phyloP scores from a whole-genome alignment of 2,113 vertebrate genomes.

The Zapornia atra region DNA sequence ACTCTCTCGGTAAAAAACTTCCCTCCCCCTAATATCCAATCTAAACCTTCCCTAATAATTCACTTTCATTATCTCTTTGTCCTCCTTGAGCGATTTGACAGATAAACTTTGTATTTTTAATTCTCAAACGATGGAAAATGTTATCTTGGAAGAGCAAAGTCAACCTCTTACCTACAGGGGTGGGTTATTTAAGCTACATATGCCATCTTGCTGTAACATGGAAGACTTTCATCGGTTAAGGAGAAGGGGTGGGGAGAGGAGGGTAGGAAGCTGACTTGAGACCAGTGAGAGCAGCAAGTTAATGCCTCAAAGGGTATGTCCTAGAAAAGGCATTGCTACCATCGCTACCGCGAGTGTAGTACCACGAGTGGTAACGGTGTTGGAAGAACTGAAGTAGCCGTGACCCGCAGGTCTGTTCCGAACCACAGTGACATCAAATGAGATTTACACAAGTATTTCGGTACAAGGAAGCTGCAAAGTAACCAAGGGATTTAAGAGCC shows the following conservation, averaged over 20 bases:
- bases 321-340: background rate
- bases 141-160: constrained; percentile 25
- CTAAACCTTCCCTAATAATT: too few relatives aligned
- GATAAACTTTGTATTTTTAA: constrained; percentile 24
- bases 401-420: background rate
- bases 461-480: background rate
- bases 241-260: background rate
- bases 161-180: constrained; percentile 41
- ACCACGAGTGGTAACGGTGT: background rate
- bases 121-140: background rate
- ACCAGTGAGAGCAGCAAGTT: background rate
- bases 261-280: background rate
- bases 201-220: background rate
- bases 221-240: constrained; percentile 56
- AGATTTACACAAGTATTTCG: background rate
- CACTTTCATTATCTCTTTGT: constrained; percentile 32
- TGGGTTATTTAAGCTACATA: constrained; percentile 35
- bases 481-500: background rate
- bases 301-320: background rate
- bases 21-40: too few relatives aligned
- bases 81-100: constrained; percentile 6
- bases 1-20: too few relatives aligned
- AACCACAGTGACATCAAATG: background rate
- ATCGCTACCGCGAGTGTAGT: background rate
- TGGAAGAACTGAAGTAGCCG: background rate